Evolutionary conservation across 2,113 vertebrate species (phyloP).

Genomic region (Holacanthus passer): DNA sequence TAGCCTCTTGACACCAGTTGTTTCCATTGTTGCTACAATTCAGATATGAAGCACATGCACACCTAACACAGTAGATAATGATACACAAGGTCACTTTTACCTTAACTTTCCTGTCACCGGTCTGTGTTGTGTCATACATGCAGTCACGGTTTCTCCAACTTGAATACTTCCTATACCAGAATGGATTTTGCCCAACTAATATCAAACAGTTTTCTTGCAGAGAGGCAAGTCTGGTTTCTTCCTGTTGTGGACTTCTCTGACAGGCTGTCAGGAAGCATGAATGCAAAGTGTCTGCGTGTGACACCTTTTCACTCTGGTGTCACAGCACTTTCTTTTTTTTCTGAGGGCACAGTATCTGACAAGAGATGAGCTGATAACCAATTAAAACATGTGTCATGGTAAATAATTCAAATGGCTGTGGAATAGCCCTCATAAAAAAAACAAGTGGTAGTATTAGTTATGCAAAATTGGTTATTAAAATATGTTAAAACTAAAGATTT

Average conservation of each 20-base stretch:
- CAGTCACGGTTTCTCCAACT: neutral
- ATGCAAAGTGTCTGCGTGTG: constrained; percentile 27
- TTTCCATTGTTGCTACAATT: neutral
- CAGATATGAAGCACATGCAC: constrained; percentile 2
- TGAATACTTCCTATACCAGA: neutral
- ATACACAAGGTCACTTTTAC: constrained; percentile 18
- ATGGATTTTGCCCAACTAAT: neutral
- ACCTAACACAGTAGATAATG: neutral
- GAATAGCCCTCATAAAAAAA: neutral
- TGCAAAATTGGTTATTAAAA: neutral
- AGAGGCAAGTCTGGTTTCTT: constrained; percentile 8
- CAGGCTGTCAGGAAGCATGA: constrained; percentile 49
- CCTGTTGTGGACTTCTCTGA: constrained; percentile 30
- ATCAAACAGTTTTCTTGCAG: constrained; percentile 8
- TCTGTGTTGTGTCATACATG: constrained; percentile 14
- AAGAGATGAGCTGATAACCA: neutral
- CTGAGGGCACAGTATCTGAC: neutral
- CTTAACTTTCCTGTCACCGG: constrained; percentile 19
- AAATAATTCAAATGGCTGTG: constrained; percentile 8
- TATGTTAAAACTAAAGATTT: neutral
- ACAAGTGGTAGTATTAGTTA: neutral
- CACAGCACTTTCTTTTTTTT: constrained; percentile 7
- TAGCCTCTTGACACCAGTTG: neutral
- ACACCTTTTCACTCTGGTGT: constrained; percentile 44
- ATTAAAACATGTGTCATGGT: neutral